phyloP scores from a whole-genome alignment of 2,888 invertebrate species.

The Margaritifera margaritifera region DNA sequence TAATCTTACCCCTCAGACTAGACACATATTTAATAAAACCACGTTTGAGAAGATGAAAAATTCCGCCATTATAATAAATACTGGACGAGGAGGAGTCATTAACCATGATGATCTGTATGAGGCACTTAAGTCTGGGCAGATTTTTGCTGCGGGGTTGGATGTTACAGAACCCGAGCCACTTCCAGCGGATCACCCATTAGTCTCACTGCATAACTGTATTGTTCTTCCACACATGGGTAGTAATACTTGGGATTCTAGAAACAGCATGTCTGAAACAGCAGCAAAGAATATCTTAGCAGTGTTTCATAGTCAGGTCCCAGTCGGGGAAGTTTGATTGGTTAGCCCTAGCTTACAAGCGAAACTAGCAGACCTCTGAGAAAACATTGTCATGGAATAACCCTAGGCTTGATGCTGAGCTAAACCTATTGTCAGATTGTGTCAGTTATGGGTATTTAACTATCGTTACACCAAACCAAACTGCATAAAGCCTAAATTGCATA shows the following conservation, averaged over 20 bases:
- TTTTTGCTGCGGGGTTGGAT: constrained; percentile 89
- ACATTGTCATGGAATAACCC: too few relatives aligned
- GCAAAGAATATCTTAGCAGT: constrained; percentile 86
- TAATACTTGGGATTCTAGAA: constrained; percentile 84
- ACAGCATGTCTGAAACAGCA: constrained; percentile 83
- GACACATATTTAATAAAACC: constrained; percentile 83
- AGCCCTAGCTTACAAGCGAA: too few relatives aligned
- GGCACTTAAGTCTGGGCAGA: constrained; percentile 81
- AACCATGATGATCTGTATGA: constrained; percentile 85
- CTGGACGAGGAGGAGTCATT: constrained; percentile 79
- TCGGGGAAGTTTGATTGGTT: constrained; percentile 12
- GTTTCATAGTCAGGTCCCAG: constrained; percentile 73
- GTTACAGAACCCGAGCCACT: constrained; percentile 93
- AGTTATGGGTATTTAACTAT: too few relatives aligned
- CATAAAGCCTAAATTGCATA: too few relatives aligned
- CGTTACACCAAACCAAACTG: too few relatives aligned
- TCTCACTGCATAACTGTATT: constrained; percentile 85
- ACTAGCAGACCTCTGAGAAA: too few relatives aligned
- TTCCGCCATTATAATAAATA: constrained; percentile 88
- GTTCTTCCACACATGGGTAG: constrained; percentile 91
- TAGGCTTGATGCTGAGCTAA: too few relatives aligned
- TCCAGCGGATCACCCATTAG: constrained; percentile 83
- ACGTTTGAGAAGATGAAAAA: constrained; percentile 90
- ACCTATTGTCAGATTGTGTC: too few relatives aligned
- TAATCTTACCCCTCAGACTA: constrained; percentile 85